Conservation (phyloP, 2,113 vertebrate species). For the Dipodomys spectabilis region DNA sequence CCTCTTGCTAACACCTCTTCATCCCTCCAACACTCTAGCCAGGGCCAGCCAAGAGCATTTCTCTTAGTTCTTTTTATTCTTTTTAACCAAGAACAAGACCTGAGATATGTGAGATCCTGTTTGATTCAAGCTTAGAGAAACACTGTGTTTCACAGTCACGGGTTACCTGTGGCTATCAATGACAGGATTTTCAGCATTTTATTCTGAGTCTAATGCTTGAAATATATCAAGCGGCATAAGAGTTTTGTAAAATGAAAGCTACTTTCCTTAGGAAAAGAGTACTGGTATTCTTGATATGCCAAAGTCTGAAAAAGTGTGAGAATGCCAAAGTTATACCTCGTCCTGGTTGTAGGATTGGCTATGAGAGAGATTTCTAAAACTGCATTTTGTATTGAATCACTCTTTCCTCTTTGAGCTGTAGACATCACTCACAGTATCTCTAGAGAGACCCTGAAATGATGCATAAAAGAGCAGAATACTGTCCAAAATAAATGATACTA, state of each 20-base stretch:
- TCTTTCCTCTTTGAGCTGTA: background rate
- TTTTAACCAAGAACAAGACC: conserved; percentile 73
- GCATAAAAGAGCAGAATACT: conserved; percentile 56
- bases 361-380: background rate
- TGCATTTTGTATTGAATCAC: background rate
- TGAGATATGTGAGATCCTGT: conserved; percentile 77
- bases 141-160: background rate
- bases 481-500: background rate
- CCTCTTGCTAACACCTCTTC: conserved; percentile 69
- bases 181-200: conserved; percentile 26
- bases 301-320: conserved; percentile 29
- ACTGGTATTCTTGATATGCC: background rate
- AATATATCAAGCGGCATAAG: background rate
- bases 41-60: conserved; percentile 74
- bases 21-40: conserved; percentile 46
- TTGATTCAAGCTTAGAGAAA: conserved; percentile 59
- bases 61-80: conserved; percentile 66
- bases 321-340: background rate
- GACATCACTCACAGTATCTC: background rate
- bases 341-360: background rate
- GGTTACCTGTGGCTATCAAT: conserved; percentile 63
- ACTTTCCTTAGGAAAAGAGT: conserved; percentile 14
- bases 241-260: conserved; percentile 2
- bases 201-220: background rate
- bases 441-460: conserved; percentile 47